A percentile compares a stretch with the other conserved stretches of the same genome.
phyloP scores from a whole-genome alignment of 2,797 vertebrate genomes.

The Simalia tracyae region DNA sequence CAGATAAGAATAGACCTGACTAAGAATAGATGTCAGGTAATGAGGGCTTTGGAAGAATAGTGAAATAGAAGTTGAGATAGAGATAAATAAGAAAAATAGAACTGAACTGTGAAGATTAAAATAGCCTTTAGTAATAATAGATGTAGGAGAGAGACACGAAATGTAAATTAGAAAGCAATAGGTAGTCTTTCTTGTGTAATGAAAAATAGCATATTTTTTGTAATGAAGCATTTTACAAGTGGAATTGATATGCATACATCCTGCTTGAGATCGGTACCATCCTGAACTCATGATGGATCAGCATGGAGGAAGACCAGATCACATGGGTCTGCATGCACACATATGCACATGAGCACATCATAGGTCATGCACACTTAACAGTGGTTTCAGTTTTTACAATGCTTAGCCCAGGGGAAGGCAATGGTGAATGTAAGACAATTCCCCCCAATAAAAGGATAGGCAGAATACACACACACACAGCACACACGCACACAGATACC shows the following conservation, averaged over 20 bases:
- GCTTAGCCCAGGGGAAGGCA: not conserved
- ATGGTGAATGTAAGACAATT: not conserved
- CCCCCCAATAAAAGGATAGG: not conserved
- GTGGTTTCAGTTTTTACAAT: not conserved
- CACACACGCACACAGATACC: not conserved
- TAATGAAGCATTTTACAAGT: not conserved
- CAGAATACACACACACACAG: not conserved
- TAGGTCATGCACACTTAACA: not conserved
- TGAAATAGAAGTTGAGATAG: not conserved
- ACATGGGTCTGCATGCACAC: not conserved
- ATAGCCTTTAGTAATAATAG: not conserved
- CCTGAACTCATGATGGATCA: not conserved
- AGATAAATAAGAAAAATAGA: not conserved
- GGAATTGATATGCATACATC: not conserved
- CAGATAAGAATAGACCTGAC: not conserved
- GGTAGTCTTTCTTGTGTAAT: not conserved
- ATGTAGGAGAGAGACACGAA: not conserved
- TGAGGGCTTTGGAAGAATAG: not conserved
- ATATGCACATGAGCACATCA: not conserved
- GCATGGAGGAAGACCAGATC: not conserved
- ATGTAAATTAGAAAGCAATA: not conserved
- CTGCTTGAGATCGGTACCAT: not conserved
- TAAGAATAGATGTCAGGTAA: not conserved
- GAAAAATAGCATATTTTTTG: not conserved
- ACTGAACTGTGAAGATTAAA: not conserved